A percentile compares a stretch with the other conserved stretches of the same genome.
These are phyloP conservation scores for Lagorchestes hirsutus DNA, from an alignment of 2,797 vertebrate genomes.

Conservation along the genomic window DNA sequence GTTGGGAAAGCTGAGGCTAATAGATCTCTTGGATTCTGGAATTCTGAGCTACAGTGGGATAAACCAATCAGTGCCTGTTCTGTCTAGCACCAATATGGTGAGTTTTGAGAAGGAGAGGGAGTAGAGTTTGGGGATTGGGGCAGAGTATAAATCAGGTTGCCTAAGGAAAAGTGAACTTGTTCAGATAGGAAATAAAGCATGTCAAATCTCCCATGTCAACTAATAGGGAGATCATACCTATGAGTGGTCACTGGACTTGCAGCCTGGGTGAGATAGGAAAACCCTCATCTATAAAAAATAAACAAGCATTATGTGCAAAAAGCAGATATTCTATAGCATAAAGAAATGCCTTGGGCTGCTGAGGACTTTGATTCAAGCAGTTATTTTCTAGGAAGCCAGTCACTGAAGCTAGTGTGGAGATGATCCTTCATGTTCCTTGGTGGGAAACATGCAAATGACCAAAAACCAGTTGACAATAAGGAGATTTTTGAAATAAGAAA, in stretches of 20 bases:
- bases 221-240: not conserved
- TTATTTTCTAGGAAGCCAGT: not conserved
- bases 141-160: not conserved
- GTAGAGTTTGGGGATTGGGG: not conserved
- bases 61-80: not conserved
- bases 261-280: not conserved
- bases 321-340: not conserved
- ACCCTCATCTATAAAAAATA: not conserved
- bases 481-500: not conserved
- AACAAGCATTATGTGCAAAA: not conserved
- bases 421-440: not conserved
- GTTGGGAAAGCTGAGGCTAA: not conserved
- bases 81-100: not conserved
- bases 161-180: not conserved
- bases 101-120: not conserved
- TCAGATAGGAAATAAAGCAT: not conserved
- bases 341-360: not conserved
- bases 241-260: not conserved
- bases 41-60: not conserved
- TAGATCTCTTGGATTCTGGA: not conserved
- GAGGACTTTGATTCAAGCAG: not conserved
- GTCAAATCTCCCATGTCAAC: not conserved
- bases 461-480: not conserved
- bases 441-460: not conserved
- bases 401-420: not conserved